Conservation (phyloP, 2,797 vertebrate species). For the Pantherophis vulpinus region DNA sequence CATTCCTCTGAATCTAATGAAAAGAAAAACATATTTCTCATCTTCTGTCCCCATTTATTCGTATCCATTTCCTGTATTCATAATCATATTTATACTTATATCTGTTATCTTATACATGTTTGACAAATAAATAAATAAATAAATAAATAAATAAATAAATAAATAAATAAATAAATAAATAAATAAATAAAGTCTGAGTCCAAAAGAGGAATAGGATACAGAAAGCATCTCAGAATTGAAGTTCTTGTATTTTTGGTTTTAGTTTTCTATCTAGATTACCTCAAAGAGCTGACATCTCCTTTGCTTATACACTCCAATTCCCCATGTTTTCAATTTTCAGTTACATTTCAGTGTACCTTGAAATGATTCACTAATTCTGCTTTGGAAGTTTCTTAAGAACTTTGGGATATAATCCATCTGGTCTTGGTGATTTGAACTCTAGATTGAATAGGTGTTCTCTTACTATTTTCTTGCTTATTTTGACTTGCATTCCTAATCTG, state of each 20-base stretch:
- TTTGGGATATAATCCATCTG: neutral
- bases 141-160: neutral
- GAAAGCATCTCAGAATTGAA: neutral
- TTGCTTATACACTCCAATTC: neutral
- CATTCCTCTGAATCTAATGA: neutral
- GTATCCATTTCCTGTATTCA: too few species aligned
- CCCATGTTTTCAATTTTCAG: neutral
- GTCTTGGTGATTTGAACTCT: neutral
- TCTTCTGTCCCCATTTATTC: neutral
- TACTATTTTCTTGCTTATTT: neutral
- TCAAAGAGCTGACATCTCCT: neutral
- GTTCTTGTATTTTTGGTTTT: neutral
- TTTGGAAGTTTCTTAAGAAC: neutral
- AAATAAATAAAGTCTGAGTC: neutral
- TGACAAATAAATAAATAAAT: too few species aligned
- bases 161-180: too few species aligned
- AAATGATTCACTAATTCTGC: neutral
- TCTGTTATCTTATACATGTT: too few species aligned
- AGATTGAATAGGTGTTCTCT: neutral
- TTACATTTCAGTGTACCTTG: neutral
- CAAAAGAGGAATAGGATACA: neutral
- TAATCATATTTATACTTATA: too few species aligned
- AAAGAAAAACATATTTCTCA: neutral
- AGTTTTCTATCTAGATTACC: neutral
- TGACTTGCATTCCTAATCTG: neutral